phyloP scores from a whole-genome alignment of 2,888 invertebrate species.

The Ichneumoninae sp. region DNA sequence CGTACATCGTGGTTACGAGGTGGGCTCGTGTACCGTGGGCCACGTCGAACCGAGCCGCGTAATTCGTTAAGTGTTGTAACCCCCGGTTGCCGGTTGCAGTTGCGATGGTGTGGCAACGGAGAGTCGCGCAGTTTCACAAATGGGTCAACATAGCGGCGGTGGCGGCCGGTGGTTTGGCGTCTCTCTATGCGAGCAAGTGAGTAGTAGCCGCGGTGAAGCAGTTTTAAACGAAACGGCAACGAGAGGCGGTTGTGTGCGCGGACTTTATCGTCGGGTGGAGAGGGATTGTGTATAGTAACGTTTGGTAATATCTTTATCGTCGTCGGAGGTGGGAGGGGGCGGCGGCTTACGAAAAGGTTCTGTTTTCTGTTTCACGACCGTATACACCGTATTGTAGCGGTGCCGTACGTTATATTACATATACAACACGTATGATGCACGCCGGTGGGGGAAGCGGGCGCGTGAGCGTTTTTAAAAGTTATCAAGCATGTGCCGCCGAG shows the following conservation, averaged over 20 bases:
- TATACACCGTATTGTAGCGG: slow-evolving; percentile 29
- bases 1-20: slow-evolving; percentile 45
- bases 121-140: slow-evolving; percentile 81
- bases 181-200: slow-evolving; percentile 47
- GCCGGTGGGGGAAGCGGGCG: slow-evolving; percentile 10
- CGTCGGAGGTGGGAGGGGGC: slow-evolving; percentile 61
- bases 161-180: slow-evolving; percentile 44
- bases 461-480: slow-evolving; percentile 63
- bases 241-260: background rate
- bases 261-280: slow-evolving; percentile 6
- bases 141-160: slow-evolving; percentile 77
- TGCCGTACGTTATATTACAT: slow-evolving; percentile 36
- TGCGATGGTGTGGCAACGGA: slow-evolving; percentile 73
- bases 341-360: slow-evolving; percentile 76
- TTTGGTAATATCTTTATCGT: slow-evolving; percentile 75
- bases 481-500: slow-evolving; percentile 47
- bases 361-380: slow-evolving; percentile 23
- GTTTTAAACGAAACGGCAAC: slow-evolving; percentile 32
- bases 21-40: slow-evolving; percentile 34
- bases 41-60: slow-evolving; percentile 52
- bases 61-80: slow-evolving; percentile 72
- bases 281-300: slow-evolving; percentile 28
- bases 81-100: slow-evolving; percentile 38
- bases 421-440: slow-evolving; percentile 27
- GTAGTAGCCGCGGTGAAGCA: slow-evolving; percentile 29